phyloP scores from a whole-genome alignment of 2,113 vertebrate genomes.

The Python bivittatus region DNA sequence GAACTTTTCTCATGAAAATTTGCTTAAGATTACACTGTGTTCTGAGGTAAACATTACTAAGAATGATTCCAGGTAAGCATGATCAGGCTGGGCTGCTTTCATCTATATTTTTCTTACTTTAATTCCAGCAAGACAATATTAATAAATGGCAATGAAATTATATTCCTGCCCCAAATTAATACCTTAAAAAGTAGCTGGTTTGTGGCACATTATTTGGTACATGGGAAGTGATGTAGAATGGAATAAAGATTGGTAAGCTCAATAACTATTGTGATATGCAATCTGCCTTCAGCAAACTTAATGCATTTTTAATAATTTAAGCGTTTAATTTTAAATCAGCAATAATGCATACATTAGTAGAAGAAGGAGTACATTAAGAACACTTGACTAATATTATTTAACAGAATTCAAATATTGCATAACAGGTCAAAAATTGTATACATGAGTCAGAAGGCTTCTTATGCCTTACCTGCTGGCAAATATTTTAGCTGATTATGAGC shows the following conservation, averaged over 20 bases:
- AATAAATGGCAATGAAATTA: not conserved
- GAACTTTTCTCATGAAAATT: conserved; percentile 17
- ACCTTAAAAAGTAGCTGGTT: conserved; percentile 36
- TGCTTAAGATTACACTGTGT: not conserved
- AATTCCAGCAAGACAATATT: conserved; percentile 22
- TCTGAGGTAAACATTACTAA: not conserved
- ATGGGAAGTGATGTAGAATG: rapidly evolving
- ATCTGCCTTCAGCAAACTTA: conserved; percentile 1
- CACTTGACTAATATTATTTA: not conserved
- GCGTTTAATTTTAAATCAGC: not conserved
- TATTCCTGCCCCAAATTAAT: conserved; percentile 11
- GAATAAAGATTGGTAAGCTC: not conserved
- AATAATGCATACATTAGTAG: not conserved
- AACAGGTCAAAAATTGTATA: not conserved
- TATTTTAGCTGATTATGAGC: conserved; percentile 91
- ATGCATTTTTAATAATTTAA: conserved; percentile 21
- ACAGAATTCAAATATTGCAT: not conserved
- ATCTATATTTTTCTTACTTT: conserved; percentile 24
- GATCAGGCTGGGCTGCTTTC: not conserved
- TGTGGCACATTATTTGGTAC: conserved; percentile 34
- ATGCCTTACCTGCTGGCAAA: conserved; percentile 82
- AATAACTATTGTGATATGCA: not conserved
- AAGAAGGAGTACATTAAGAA: not conserved
- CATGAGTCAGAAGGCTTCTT: not conserved
- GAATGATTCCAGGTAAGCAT: not conserved